Evolutionary conservation across 1,140 invertebrate genomes (phyloP).

Genomic region (Harpegnathos saltator): DNA sequence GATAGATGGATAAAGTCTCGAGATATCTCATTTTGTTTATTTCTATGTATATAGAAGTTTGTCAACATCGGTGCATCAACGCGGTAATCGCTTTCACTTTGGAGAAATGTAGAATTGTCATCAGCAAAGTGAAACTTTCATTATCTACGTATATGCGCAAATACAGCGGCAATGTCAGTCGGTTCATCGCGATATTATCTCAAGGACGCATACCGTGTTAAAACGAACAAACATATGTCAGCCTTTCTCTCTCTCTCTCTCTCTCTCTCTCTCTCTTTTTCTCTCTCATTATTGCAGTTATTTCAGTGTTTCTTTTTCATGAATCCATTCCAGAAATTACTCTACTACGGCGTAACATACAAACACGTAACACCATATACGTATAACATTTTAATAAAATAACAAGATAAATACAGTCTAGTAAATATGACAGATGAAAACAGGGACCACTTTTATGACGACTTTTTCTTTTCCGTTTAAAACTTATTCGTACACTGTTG

Average conservation of each 20-base stretch:
- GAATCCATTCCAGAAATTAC: constrained; percentile 21
- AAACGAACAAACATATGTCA: constrained; percentile 23
- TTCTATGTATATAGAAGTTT: background rate
- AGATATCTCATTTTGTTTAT: constrained; percentile 35
- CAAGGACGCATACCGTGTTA: constrained; percentile 10
- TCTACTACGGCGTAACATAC: background rate
- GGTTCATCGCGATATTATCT: constrained; percentile 50
- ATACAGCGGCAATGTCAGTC: constrained; percentile 41
- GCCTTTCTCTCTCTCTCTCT: too few species aligned
- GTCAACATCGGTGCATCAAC: too few species aligned
- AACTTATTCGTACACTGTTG: too few species aligned
- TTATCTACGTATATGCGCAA: constrained; percentile 39
- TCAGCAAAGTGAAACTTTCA: background rate
- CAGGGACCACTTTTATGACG: too few species aligned
- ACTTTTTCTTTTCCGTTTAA: too few species aligned
- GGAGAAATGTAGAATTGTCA: background rate
- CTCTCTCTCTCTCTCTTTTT: too few species aligned
- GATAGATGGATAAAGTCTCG: constrained; percentile 10
- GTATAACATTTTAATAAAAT: background rate
- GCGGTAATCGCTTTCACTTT: background rate
- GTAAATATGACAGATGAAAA: background rate
- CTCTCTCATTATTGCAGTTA: too few species aligned
- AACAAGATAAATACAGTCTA: too few species aligned
- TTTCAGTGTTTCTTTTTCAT: background rate
- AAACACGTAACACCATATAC: constrained; percentile 21